These are phyloP conservation scores for Caenorhabditis sp. DNA, from an alignment of 2,888 invertebrate species.

Conservation along the genomic window DNA sequence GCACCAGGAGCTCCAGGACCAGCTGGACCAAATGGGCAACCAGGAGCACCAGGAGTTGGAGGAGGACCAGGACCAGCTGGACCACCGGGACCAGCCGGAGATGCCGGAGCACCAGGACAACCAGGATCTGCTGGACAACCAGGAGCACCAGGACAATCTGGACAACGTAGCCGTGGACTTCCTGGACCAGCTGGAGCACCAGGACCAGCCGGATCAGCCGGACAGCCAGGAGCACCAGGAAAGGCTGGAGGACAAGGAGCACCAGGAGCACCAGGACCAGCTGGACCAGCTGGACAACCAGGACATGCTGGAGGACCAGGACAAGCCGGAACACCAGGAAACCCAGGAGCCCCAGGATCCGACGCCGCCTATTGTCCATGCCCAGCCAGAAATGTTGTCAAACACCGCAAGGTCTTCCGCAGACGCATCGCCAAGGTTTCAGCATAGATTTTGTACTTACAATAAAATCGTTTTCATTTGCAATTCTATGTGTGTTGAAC, in stretches of 20 bases:
- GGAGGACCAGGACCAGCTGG: constrained; percentile 46
- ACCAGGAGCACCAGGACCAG: constrained; percentile 35
- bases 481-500: not conserved
- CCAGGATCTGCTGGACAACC: constrained; percentile 38
- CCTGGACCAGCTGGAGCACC: constrained; percentile 46
- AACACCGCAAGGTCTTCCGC: constrained; percentile 32
- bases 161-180: constrained; percentile 38
- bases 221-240: constrained; percentile 47
- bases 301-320: constrained; percentile 36
- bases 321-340: constrained; percentile 41
- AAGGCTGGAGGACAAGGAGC: constrained; percentile 35
- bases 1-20: constrained; percentile 41
- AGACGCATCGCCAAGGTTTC: constrained; percentile 40
- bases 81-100: constrained; percentile 50
- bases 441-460: not conserved
- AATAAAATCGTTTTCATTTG: too few species aligned
- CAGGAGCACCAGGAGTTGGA: constrained; percentile 41
- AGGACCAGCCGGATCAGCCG: constrained; percentile 46
- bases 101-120: constrained; percentile 47
- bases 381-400: constrained; percentile 29
- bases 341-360: constrained; percentile 42
- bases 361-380: constrained; percentile 45
- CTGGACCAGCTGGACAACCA: constrained; percentile 40
- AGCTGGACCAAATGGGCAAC: constrained; percentile 46
- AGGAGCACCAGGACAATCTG: constrained; percentile 40